Conservation (phyloP, 2,888 invertebrate species). For the Cryptophagus acutangulus region DNA sequence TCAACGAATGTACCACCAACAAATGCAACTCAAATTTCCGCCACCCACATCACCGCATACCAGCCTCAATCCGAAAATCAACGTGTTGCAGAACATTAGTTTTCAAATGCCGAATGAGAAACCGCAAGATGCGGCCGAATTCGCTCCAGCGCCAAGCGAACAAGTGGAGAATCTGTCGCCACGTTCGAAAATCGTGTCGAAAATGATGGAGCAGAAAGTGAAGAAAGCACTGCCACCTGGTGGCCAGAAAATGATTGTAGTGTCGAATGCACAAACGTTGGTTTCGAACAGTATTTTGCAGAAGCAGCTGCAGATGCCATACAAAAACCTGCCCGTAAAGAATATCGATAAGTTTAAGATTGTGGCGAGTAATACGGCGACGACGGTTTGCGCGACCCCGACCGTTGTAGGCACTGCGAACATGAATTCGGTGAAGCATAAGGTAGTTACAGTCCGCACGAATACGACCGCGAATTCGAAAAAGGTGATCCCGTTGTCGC, state of each 20-base stretch:
- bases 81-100: slow-evolving; percentile 42
- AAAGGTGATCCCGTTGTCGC: slow-evolving; percentile 44
- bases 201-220: slow-evolving; percentile 27
- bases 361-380: slow-evolving; percentile 34
- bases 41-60: slow-evolving; percentile 12
- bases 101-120: slow-evolving; percentile 25
- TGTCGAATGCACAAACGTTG: slow-evolving; percentile 43
- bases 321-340: slow-evolving; percentile 45
- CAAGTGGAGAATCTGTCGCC: not conserved
- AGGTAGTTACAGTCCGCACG: slow-evolving; percentile 43
- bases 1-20: slow-evolving; percentile 17
- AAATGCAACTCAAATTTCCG: slow-evolving; percentile 10
- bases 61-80: slow-evolving; percentile 36
- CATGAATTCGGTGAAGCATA: slow-evolving; percentile 37
- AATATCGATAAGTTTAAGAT: slow-evolving; percentile 47
- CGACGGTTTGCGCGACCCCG: slow-evolving; percentile 22
- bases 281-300: slow-evolving; percentile 44
- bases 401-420: slow-evolving; percentile 28
- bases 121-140: not conserved
- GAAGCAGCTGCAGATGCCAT: slow-evolving; percentile 43
- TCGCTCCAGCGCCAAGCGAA: not conserved
- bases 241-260: slow-evolving; percentile 46
- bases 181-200: not conserved
- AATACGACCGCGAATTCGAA: slow-evolving; percentile 34
- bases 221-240: slow-evolving; percentile 34